Evolutionary conservation across 2,797 vertebrate genomes (phyloP).

Genomic region (Eulemur coronatus): DNA sequence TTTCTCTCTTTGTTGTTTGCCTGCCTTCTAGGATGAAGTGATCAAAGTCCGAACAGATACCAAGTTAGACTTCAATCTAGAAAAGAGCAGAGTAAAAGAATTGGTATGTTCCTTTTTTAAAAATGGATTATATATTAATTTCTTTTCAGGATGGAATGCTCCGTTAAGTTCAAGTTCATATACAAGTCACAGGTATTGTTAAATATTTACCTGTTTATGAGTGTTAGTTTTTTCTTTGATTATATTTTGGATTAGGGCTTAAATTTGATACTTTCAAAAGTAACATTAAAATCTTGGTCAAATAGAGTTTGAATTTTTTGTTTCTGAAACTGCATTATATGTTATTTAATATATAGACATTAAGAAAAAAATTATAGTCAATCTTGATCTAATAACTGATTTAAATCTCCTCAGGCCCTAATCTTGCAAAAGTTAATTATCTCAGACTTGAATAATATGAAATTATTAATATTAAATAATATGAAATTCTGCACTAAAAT

Average conservation of each 20-base stretch:
- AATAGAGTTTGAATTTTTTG: neutral
- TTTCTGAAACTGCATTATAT: slow-evolving; percentile 14
- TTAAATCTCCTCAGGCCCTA: neutral
- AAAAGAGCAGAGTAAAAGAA: slow-evolving; percentile 95
- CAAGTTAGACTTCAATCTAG: slow-evolving; percentile 93
- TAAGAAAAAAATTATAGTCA: neutral
- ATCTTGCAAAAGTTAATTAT: slow-evolving; percentile 14
- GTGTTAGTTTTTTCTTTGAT: neutral
- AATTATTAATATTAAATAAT: neutral
- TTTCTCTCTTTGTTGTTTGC: slow-evolving; percentile 50
- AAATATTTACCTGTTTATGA: neutral
- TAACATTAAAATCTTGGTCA: slow-evolving; percentile 40
- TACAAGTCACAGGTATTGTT: neutral
- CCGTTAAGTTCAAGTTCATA: neutral
- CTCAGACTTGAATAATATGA: neutral
- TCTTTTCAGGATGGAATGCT: neutral
- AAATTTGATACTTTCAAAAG: slow-evolving; percentile 21
- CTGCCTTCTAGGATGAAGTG: slow-evolving; percentile 91
- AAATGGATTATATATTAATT: neutral
- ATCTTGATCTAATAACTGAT: neutral
- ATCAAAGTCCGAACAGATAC: slow-evolving; percentile 92
- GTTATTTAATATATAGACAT: neutral
- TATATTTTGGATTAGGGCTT: neutral
- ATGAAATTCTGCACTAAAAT: slow-evolving; percentile 12
- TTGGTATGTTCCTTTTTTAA: slow-evolving; percentile 87